A percentile compares a stretch with the other conserved stretches of the same genome.
Evolutionary conservation across 2,113 vertebrate genomes (phyloP).

Genomic region (Clarias magur): DNA sequence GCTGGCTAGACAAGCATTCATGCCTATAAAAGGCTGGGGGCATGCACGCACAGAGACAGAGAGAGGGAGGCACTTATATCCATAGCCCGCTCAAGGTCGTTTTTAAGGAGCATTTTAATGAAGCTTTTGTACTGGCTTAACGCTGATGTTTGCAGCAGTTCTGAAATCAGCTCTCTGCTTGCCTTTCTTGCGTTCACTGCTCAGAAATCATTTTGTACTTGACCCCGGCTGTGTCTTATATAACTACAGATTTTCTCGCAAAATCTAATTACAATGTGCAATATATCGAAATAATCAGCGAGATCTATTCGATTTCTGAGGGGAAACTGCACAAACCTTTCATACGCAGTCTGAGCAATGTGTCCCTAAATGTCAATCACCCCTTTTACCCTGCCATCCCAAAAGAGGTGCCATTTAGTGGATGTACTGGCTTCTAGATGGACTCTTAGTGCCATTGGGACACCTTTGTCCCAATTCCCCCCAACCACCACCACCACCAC

Average conservation of each 20-base stretch:
- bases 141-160: conserved; percentile 3
- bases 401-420: conserved; percentile 34
- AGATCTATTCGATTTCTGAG: not conserved
- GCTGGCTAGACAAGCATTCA: conserved; percentile 32
- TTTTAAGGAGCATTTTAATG: conserved; percentile 50
- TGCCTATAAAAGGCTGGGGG: conserved; percentile 44
- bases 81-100: conserved; percentile 49
- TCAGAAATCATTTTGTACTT: not conserved
- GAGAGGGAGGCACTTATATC: conserved; percentile 27
- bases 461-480: conserved; percentile 25
- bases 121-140: conserved; percentile 42
- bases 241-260: not conserved
- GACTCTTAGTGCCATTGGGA: conserved; percentile 7
- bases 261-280: not conserved
- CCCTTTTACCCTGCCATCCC: conserved; percentile 24
- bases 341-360: conserved; percentile 5
- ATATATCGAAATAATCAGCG: not conserved
- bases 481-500: too few relatives aligned
- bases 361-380: conserved; percentile 37
- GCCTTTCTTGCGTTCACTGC: not conserved
- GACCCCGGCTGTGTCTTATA: not conserved
- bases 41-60: conserved; percentile 21
- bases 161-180: not conserved
- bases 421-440: conserved; percentile 5
- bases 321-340: not conserved